Evolutionary conservation across 2,797 vertebrate genomes (phyloP), one percentile per base, ranked within the genome.

Genomic region (Crenuchus spilurus): DNA sequence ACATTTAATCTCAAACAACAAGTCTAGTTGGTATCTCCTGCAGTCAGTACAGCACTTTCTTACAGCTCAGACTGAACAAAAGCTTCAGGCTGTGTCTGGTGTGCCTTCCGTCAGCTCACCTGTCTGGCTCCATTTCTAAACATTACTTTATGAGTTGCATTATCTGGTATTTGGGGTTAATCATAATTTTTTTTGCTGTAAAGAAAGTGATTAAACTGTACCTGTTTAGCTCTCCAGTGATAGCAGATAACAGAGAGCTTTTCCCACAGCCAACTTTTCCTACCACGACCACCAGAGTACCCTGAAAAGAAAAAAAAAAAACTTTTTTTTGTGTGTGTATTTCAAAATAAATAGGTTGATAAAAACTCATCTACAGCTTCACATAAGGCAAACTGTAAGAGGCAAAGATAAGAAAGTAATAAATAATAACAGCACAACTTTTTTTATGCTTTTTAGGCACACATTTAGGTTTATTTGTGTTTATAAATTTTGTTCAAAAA

Each of bases 221-320:
- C 98, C 96, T 96, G 89, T 83, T 91, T 51, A 99, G 94, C 68
- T 99, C 97, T 86, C 96, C 98, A 1, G 94, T 89, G 44, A 99
- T 88, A 20, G 96, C 96, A 2, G 96, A 92, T 82, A 99, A 85
- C 35, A 99, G 84, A 4, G 96, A 95, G 51, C 95, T 99, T 88
- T 99, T 99, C 35, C 98, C 97, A 81, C 94, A 96, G 78, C 98
- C 98, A 0, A 99, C 97, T 77, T 96, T 97, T 11, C 98, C 98
- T 79, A 98, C 93, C 70, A 99, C 89, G 0, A 92, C 97, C 0
- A 97, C 91, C 69, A 99, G 87, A 41, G 88, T 87, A 13, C 96
- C 97, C 97, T 99, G 86, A 46, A 74, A 70, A 82, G 13, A 4
- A 20, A 68, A 88, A 86, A 1, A 16, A 84, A 74, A 76, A 74